These are phyloP conservation scores for Thinocorus orbignyianus DNA, from an alignment of 2,113 vertebrate species.

Conservation along the genomic window DNA sequence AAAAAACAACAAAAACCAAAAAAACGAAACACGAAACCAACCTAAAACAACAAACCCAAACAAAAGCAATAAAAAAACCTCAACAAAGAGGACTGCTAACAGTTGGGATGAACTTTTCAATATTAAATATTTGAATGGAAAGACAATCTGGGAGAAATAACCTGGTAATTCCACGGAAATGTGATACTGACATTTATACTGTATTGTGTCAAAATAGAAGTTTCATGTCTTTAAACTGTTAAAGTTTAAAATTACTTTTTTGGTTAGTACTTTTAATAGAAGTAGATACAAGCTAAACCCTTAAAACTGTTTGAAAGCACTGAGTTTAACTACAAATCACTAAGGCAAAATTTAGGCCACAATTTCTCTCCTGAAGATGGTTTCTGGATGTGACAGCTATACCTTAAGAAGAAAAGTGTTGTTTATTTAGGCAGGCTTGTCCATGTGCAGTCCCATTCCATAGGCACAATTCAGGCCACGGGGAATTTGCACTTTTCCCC, in stretches of 20 bases:
- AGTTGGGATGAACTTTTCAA: background rate
- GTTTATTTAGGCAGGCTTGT: background rate
- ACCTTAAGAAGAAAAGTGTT: background rate
- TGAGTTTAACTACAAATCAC: background rate
- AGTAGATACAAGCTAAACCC: background rate
- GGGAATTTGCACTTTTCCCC: background rate
- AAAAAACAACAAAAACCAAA: too few relatives aligned
- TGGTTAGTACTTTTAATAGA: background rate
- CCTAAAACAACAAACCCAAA: background rate
- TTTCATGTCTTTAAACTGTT: background rate
- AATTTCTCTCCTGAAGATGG: background rate
- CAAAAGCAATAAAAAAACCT: background rate
- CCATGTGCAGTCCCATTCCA: too few relatives aligned
- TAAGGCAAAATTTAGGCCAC: background rate
- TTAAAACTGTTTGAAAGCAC: background rate
- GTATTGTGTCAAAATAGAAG: background rate
- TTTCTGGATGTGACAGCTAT: background rate
- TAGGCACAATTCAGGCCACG: fast-evolving
- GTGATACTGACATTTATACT: background rate
- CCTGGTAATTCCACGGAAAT: background rate
- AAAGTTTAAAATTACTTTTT: background rate
- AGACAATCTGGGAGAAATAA: background rate
- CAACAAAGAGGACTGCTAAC: background rate
- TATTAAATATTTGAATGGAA: background rate
- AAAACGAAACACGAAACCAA: background rate